A percentile compares a stretch with the other conserved stretches of the same genome.
These are phyloP conservation scores for Brachypalpus laphriformis DNA, from an alignment of 2,888 invertebrate species.

Conservation along the genomic window DNA sequence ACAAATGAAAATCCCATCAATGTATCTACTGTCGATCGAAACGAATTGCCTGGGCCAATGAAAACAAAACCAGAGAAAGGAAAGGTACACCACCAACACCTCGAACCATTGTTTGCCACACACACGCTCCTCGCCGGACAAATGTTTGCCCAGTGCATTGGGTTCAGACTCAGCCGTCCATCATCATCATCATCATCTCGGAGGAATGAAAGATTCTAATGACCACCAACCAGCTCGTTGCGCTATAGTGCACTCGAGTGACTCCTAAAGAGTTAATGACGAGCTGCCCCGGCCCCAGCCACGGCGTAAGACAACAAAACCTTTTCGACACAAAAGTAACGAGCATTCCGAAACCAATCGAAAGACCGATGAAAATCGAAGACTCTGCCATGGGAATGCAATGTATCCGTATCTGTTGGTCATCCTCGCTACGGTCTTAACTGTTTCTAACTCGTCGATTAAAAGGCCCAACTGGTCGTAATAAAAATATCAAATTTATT, in stretches of 20 bases:
- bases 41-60: slow-evolving; percentile 42
- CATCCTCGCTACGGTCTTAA: slow-evolving; percentile 54
- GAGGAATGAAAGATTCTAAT: slow-evolving; percentile 34
- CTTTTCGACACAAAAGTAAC: slow-evolving; percentile 39
- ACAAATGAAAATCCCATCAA: slow-evolving; percentile 67
- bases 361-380: slow-evolving; percentile 54
- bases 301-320: slow-evolving; percentile 11
- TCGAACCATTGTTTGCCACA: slow-evolving; percentile 58
- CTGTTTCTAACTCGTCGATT: slow-evolving; percentile 54
- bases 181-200: slow-evolving; percentile 26
- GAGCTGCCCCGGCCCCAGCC: slow-evolving; percentile 7
- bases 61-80: slow-evolving; percentile 55
- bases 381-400: slow-evolving; percentile 42
- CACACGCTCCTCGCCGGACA: slow-evolving; percentile 9
- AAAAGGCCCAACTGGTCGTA: slow-evolving; percentile 40
- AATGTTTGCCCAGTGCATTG: slow-evolving; percentile 56
- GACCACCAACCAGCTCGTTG: slow-evolving; percentile 32
- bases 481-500: slow-evolving; percentile 72
- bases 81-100: slow-evolving; percentile 55
- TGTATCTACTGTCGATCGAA: slow-evolving; percentile 58
- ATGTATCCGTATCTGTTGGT: no score
- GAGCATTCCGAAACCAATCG: slow-evolving; percentile 48
- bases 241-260: slow-evolving; percentile 32
- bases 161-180: slow-evolving; percentile 31
- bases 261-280: slow-evolving; percentile 48